Evolutionary conservation across 2,113 vertebrate species (phyloP).

Genomic region (Gasterosteus aculeatus): DNA sequence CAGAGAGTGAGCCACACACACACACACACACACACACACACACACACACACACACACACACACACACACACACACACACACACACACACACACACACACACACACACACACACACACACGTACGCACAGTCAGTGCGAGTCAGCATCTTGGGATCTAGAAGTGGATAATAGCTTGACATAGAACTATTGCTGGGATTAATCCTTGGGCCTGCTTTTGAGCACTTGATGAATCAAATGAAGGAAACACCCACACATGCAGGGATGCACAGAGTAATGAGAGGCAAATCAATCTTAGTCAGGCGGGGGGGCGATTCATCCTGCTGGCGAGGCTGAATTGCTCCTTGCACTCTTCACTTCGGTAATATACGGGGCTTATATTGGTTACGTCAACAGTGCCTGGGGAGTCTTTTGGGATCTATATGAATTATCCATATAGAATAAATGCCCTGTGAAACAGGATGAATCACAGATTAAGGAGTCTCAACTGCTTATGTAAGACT

Average conservation of each 20-base stretch:
- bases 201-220: conserved; percentile 56
- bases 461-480: conserved; percentile 61
- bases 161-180: conserved; percentile 60
- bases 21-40: neutral
- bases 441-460: conserved; percentile 73
- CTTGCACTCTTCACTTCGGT: conserved; percentile 56
- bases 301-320: conserved; percentile 48
- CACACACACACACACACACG: neutral
- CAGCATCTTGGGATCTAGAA: conserved; percentile 58
- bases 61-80: neutral
- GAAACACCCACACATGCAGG: conserved; percentile 51
- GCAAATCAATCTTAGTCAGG: conserved; percentile 70
- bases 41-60: neutral
- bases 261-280: conserved; percentile 55
- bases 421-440: conserved; percentile 77
- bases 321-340: conserved; percentile 46
- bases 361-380: conserved; percentile 70
- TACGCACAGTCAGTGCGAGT: conserved; percentile 18
- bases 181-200: conserved; percentile 69
- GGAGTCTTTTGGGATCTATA: conserved; percentile 63
- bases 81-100: neutral
- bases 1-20: neutral
- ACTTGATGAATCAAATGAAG: conserved; percentile 71
- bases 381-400: conserved; percentile 69
- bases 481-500: conserved; percentile 48